phyloP scores from a whole-genome alignment of 2,113 vertebrate species.

The Osmerus eperlanus region DNA sequence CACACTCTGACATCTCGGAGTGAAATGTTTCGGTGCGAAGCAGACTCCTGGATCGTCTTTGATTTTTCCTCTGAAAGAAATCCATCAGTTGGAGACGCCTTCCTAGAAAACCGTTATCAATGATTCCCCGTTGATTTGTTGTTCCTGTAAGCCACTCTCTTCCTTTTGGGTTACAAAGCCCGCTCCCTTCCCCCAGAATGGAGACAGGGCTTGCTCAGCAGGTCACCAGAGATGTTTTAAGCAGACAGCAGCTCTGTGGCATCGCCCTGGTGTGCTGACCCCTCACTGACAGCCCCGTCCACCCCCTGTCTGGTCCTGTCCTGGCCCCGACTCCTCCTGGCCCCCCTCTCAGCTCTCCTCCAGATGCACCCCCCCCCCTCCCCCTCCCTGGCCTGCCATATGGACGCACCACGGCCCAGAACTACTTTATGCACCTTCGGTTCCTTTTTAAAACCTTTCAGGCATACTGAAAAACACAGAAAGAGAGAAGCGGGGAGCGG shows the following conservation, averaged over 20 bases:
- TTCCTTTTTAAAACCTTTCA: conserved; percentile 21
- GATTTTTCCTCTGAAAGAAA: conserved; percentile 51
- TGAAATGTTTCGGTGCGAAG: conserved; percentile 54
- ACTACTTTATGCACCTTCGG: conserved; percentile 10
- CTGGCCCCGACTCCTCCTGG: not conserved
- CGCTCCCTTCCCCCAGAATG: no score
- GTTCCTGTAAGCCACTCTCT: no score
- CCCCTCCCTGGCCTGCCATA: not conserved
- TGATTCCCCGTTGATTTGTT: no score
- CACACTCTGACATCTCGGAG: conserved; percentile 54
- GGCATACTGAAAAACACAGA: not conserved
- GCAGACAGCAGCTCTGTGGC: no score
- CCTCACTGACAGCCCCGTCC: not conserved
- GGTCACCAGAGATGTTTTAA: no score
- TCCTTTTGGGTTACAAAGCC: no score
- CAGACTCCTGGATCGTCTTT: conserved; percentile 48
- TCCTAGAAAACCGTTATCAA: no score
- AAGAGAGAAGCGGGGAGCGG: no score
- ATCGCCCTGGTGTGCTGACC: no score
- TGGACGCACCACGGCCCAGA: no score
- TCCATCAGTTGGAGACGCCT: conserved; percentile 45
- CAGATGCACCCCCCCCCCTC: not conserved
- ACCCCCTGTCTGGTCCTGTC: not conserved
- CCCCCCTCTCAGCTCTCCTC: conserved; percentile 1
- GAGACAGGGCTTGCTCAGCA: no score